These are phyloP conservation scores for Bombyx mandarina DNA, from an alignment of 1,140 invertebrate genomes.

Conservation along the genomic window DNA sequence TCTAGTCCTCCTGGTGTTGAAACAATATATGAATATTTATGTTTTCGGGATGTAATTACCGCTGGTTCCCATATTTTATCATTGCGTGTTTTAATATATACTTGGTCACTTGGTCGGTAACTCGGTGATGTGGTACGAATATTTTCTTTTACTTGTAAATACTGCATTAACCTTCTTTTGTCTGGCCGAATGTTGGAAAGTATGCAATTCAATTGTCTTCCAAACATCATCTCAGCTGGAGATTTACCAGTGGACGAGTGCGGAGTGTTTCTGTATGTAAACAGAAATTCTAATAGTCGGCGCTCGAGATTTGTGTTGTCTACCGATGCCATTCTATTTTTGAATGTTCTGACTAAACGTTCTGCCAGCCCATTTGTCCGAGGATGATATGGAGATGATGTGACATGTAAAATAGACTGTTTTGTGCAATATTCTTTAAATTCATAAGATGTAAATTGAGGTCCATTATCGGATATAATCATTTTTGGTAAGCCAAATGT, in stretches of 20 bases:
- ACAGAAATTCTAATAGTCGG: slow-evolving; percentile 1
- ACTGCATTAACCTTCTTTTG: too few relatives aligned
- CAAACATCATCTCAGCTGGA: too few relatives aligned
- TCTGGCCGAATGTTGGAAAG: too few relatives aligned
- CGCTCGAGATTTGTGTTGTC: not conserved
- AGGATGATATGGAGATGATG: slow-evolving; percentile 7
- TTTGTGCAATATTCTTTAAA: slow-evolving; percentile 6
- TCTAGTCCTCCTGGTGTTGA: too few relatives aligned
- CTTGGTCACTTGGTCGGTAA: too few relatives aligned
- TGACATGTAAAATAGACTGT: slow-evolving; percentile 4
- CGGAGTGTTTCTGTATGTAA: not conserved
- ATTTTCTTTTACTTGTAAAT: too few relatives aligned
- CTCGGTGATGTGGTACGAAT: too few relatives aligned
- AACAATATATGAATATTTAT: too few relatives aligned
- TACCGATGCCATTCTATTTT: slow-evolving; percentile 1
- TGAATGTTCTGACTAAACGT: slow-evolving; percentile 2
- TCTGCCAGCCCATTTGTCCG: slow-evolving; percentile 1
- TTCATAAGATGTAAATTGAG: slow-evolving; percentile 7
- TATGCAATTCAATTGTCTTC: too few relatives aligned
- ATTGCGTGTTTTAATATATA: too few relatives aligned
- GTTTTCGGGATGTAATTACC: too few relatives aligned
- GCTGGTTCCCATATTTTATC: too few relatives aligned
- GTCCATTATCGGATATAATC: slow-evolving; percentile 2
- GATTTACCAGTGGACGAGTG: not conserved
- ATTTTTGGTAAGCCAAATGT: slow-evolving; percentile 3